Percentiles rank a stretch among this genome's conserved stretches.
Evolutionary conservation across 2,888 invertebrate species (phyloP).

Genomic region (Drosophila subquinaria): DNA sequence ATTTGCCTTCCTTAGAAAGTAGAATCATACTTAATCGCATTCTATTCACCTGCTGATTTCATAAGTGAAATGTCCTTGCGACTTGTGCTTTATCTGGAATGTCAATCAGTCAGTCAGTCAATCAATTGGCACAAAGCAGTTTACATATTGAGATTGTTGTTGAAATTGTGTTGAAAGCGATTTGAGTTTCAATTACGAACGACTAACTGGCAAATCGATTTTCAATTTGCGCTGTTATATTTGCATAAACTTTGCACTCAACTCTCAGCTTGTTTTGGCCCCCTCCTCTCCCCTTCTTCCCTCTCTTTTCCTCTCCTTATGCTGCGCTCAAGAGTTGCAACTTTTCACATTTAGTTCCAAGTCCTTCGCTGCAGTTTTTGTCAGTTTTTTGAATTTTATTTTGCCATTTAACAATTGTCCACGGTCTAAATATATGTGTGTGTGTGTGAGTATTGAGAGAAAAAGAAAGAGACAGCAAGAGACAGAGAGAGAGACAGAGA

Average conservation of each 20-base stretch:
- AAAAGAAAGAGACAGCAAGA: not conserved
- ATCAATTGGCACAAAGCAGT: slow-evolving; percentile 3
- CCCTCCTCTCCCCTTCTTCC: slow-evolving; percentile 1
- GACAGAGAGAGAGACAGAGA: not conserved
- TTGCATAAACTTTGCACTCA: slow-evolving; percentile 52
- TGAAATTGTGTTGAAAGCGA: slow-evolving; percentile 17
- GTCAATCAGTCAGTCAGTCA: slow-evolving; percentile 4
- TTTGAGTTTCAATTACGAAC: slow-evolving; percentile 25
- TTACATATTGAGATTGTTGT: slow-evolving; percentile 1
- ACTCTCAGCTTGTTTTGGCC: slow-evolving; percentile 25
- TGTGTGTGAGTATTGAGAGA: not conserved
- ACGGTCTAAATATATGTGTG: slow-evolving; percentile 6
- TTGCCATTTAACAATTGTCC: slow-evolving; percentile 40
- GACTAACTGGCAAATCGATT: slow-evolving; percentile 58
- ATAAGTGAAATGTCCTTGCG: not conserved
- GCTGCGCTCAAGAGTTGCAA: slow-evolving; percentile 16
- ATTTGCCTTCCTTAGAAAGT: not conserved
- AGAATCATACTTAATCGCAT: not conserved
- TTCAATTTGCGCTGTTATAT: slow-evolving; percentile 50
- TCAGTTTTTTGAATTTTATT: slow-evolving; percentile 28
- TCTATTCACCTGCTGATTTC: not conserved
- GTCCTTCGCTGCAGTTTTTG: slow-evolving; percentile 28
- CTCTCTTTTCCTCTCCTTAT: not conserved
- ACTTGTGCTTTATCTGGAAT: not conserved
- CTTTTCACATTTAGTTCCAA: slow-evolving; percentile 55